These are phyloP conservation scores for Cheilosia vulpina DNA, from an alignment of 2,888 invertebrate species.

Conservation along the genomic window DNA sequence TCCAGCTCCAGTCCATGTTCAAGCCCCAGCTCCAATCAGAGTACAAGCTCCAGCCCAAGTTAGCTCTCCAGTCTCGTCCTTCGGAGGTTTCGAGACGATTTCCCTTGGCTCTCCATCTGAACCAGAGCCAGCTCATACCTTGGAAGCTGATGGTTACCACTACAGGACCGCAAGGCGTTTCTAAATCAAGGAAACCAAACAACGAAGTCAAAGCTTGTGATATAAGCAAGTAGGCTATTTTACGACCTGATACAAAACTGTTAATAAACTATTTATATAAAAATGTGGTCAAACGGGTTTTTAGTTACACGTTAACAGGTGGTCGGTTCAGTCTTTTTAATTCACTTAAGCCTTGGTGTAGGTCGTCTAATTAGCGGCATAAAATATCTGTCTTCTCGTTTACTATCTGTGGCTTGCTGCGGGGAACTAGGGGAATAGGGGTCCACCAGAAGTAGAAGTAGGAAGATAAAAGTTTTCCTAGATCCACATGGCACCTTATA, in stretches of 20 bases:
- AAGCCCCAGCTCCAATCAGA: not conserved
- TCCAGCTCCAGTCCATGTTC: constrained; percentile 15
- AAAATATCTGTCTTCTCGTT: no score
- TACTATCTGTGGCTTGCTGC: no score
- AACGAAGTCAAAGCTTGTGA: constrained; percentile 17
- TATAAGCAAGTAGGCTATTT: constrained; percentile 34
- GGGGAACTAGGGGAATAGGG: no score
- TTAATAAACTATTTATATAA: constrained; percentile 53
- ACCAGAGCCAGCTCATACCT: constrained; percentile 50
- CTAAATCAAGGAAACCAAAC: constrained; percentile 10
- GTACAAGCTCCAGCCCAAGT: constrained; percentile 14
- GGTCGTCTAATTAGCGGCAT: no score
- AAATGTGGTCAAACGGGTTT: constrained; percentile 3
- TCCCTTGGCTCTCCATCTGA: constrained; percentile 21
- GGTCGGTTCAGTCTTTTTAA: not conserved
- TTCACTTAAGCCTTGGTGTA: not conserved
- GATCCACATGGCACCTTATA: no score
- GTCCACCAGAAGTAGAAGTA: no score
- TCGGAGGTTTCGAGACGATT: not conserved
- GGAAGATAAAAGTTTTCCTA: no score
- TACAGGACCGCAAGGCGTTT: constrained; percentile 62
- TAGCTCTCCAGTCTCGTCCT: not conserved
- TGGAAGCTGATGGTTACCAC: constrained; percentile 65
- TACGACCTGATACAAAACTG: constrained; percentile 4
- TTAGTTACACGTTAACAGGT: not conserved